phyloP scores from a whole-genome alignment of 2,888 invertebrate genomes.

The Poecilobothrus nobilitatus region DNA sequence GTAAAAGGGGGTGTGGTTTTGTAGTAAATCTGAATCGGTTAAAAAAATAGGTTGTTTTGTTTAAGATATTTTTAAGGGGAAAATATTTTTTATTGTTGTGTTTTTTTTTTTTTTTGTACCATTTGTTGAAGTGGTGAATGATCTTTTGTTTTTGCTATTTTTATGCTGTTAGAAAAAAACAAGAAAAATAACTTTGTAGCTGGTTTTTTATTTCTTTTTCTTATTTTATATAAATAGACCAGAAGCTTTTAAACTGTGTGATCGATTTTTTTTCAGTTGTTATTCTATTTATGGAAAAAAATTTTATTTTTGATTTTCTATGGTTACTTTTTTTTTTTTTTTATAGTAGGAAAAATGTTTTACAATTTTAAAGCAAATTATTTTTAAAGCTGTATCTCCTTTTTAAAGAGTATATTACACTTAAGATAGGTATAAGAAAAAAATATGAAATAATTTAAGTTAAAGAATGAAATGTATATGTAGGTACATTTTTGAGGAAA shows the following conservation, averaged over 20 bases:
- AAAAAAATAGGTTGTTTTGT: neutral
- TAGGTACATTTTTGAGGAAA: no score
- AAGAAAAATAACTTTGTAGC: neutral
- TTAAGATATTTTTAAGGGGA: neutral
- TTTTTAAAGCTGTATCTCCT: no score
- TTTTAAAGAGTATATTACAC: no score
- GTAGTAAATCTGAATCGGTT: neutral
- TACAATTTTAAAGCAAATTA: neutral
- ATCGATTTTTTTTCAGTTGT: neutral
- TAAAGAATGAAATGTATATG: no score
- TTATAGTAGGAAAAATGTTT: neutral
- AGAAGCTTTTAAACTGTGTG: neutral
- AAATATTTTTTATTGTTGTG: neutral
- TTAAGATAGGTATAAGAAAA: no score
- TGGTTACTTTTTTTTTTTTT: neutral
- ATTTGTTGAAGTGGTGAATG: neutral
- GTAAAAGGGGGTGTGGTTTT: neutral
- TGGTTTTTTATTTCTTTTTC: neutral
- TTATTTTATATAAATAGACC: no score
- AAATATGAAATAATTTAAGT: no score
- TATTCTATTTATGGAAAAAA: neutral
- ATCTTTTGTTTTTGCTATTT: neutral
- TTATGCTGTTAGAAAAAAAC: no score
- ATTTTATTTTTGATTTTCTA: neutral
- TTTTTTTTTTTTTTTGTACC: neutral